phyloP scores from a whole-genome alignment of 2,888 invertebrate species.

The Tetrapedia diversipes region DNA sequence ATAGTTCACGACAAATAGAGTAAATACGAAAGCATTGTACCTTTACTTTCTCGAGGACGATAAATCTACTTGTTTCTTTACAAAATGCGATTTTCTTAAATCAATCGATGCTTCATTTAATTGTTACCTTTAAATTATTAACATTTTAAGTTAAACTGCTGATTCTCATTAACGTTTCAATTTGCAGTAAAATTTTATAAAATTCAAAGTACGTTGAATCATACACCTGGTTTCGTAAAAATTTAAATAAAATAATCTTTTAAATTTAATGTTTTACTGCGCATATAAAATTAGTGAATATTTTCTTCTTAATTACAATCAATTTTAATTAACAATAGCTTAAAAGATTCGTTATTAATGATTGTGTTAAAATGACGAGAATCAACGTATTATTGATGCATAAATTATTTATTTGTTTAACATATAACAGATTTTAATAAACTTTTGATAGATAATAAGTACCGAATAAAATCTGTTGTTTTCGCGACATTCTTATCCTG shows the following conservation, averaged over 20 bases:
- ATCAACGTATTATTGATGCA: neutral
- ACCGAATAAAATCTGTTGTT: neutral
- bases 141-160: conserved; percentile 4
- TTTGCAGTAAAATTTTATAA: neutral
- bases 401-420: neutral
- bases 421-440: no score
- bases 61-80: neutral
- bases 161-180: neutral
- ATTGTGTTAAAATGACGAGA: neutral
- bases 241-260: neutral
- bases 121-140: conserved; percentile 1
- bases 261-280: neutral
- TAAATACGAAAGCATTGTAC: conserved; percentile 16
- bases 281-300: neutral
- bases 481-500: conserved; percentile 42
- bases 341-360: neutral
- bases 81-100: neutral
- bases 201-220: neutral
- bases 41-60: neutral
- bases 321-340: neutral
- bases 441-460: neutral
- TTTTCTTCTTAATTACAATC: neutral
- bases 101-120: neutral
- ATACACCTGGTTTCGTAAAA: neutral
- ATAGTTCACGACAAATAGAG: conserved; percentile 12